Percentiles rank a stretch among this genome's conserved stretches.
These are phyloP conservation scores for Gobiocypris rarus DNA, from an alignment of 2,113 vertebrate species.

Conservation along the genomic window DNA sequence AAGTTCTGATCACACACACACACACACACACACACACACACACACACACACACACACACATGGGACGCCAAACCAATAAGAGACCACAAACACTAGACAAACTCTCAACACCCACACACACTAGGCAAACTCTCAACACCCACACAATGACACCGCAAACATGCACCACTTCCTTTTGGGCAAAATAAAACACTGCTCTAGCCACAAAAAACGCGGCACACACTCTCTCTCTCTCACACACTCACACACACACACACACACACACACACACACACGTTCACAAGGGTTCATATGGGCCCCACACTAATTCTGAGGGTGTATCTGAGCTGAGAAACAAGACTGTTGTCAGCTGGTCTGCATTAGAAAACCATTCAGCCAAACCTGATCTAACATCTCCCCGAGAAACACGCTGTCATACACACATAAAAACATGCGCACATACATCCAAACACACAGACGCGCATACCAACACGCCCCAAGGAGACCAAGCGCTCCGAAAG, in stretches of 20 bases:
- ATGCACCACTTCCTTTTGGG: conserved; percentile 51
- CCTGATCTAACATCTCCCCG: conserved; percentile 54
- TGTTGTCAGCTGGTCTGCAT: conserved; percentile 54
- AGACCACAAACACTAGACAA: conserved; percentile 48
- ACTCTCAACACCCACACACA: conserved; percentile 49
- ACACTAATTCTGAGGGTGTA: conserved; percentile 20
- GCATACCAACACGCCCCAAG: conserved; percentile 18
- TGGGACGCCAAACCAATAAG: conserved; percentile 8
- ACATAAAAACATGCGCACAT: conserved; percentile 54
- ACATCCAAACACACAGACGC: conserved; percentile 29
- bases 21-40: too few species aligned
- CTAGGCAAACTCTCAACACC: conserved; percentile 46
- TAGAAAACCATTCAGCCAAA: conserved; percentile 52
- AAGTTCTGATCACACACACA: conserved; percentile 1
- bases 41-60: not conserved
- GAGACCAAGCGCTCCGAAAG: conserved; percentile 27
- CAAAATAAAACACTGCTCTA: conserved; percentile 45
- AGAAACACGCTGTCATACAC: conserved; percentile 42
- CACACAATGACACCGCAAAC: conserved; percentile 37
- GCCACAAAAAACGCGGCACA: conserved; percentile 5
- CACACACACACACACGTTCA: not conserved
- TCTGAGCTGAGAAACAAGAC: conserved; percentile 34
- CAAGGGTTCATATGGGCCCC: not conserved
- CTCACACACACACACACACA: not conserved
- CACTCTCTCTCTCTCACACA: too few species aligned